Evolutionary conservation across 2,113 vertebrate genomes (phyloP).

Genomic region (Embiotoca jacksoni): DNA sequence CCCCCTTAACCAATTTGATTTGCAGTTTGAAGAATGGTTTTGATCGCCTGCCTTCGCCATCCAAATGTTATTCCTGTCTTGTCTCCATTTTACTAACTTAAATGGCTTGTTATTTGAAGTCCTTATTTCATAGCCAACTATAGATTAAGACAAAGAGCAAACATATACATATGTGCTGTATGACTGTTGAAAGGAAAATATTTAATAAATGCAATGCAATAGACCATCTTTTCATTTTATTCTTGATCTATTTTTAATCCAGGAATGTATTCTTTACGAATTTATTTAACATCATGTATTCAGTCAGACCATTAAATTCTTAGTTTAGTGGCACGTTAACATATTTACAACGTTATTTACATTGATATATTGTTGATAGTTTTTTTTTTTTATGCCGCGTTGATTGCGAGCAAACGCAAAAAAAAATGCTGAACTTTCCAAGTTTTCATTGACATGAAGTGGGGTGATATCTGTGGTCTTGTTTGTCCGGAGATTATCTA

Average conservation of each 20-base stretch:
- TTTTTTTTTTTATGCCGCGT: too few species aligned
- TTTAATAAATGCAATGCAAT: slow-evolving; percentile 70
- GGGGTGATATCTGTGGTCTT: too few species aligned
- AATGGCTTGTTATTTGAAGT: slow-evolving; percentile 33
- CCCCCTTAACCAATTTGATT: slow-evolving; percentile 28
- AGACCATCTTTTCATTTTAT: not conserved
- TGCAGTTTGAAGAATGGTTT: slow-evolving; percentile 37
- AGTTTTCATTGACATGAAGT: too few species aligned
- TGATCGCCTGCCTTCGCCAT: slow-evolving; percentile 18
- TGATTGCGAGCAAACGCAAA: too few species aligned
- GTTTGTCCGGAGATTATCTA: too few species aligned
- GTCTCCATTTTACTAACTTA: slow-evolving; percentile 46
- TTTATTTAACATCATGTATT: too few species aligned
- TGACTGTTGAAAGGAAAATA: slow-evolving; percentile 60
- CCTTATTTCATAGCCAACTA: slow-evolving; percentile 30
- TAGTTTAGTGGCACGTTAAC: too few species aligned
- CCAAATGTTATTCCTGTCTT: slow-evolving; percentile 35
- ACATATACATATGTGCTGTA: slow-evolving; percentile 29
- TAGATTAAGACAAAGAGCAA: slow-evolving; percentile 43
- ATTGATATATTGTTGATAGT: too few species aligned
- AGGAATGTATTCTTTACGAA: not conserved
- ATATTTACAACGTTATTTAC: too few species aligned
- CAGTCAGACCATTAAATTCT: too few species aligned
- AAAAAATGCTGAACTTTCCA: too few species aligned
- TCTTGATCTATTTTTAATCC: not conserved